Conservation (phyloP, 2,888 invertebrate genomes). For the Spatulosminthurus flaviceps region DNA sequence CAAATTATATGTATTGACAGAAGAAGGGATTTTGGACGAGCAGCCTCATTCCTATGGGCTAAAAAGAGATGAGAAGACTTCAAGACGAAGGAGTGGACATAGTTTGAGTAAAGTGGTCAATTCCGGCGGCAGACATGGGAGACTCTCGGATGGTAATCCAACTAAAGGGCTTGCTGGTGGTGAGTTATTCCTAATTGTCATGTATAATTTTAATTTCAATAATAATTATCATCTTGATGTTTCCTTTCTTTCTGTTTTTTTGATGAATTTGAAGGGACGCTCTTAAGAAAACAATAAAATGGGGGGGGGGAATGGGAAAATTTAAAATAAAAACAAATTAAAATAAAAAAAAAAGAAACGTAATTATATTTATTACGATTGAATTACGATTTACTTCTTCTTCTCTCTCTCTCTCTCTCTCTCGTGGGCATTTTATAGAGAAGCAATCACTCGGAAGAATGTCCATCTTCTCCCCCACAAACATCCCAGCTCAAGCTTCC, state of each 20-base stretch:
- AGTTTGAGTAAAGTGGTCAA: conserved; percentile 39
- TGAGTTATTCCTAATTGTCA: no score
- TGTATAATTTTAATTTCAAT: no score
- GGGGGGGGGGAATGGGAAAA: no score
- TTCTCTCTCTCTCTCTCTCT: no score
- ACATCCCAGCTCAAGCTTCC: conserved; percentile 64
- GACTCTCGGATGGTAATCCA: conserved; percentile 41
- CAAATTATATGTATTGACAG: no score
- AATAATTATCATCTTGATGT: no score
- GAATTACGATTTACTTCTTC: no score
- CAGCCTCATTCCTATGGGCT: conserved; percentile 70
- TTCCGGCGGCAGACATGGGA: conserved; percentile 32
- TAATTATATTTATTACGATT: not conserved
- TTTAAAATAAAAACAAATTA: no score
- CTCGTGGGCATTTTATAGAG: not conserved
- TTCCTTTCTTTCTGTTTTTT: no score
- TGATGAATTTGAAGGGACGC: no score
- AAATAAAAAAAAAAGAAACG: no score
- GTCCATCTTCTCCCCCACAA: conserved; percentile 64
- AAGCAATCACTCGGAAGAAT: conserved; percentile 56
- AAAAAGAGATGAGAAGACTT: conserved; percentile 64
- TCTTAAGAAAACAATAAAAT: no score
- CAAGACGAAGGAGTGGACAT: conserved; percentile 54
- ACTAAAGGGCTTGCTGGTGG: conserved; percentile 20
- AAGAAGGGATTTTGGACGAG: conserved; percentile 69